Evolutionary conservation across 2,797 vertebrate species (phyloP).

Genomic region (Sebastes matsubarae): DNA sequence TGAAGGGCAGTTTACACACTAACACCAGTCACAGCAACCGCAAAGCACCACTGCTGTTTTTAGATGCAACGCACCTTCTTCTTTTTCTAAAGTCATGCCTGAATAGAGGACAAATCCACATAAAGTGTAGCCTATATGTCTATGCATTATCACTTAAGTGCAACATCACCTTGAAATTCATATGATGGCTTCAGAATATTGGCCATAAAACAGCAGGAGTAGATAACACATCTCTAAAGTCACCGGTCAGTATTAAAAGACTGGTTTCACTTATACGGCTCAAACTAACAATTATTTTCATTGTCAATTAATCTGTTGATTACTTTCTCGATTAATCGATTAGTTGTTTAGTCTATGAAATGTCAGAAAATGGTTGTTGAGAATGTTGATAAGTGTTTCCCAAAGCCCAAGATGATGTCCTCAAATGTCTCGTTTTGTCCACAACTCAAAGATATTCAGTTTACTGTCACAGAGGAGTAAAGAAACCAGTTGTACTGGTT

Average conservation of each 20-base stretch:
- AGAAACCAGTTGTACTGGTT: neutral
- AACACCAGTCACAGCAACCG: constrained; percentile 3
- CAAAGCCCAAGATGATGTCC: too few relatives aligned
- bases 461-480: too few relatives aligned
- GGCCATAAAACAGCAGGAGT: neutral
- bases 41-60: neutral
- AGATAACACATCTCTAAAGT: neutral
- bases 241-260: neutral
- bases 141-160: neutral
- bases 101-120: neutral
- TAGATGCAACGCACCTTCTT: neutral
- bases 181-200: neutral
- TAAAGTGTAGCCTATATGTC: neutral
- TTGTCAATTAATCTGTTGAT: too few relatives aligned
- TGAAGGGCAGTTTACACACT: neutral
- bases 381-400: too few relatives aligned
- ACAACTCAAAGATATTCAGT: too few relatives aligned
- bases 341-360: too few relatives aligned
- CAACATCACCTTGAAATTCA: neutral
- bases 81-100: neutral
- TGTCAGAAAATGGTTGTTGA: too few relatives aligned
- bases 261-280: neutral
- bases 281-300: too few relatives aligned
- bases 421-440: too few relatives aligned
- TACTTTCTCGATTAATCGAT: too few relatives aligned